Evolutionary conservation across 1,140 invertebrate genomes (phyloP), one percentile per base, ranked within the genome.

Genomic region (Lutraria rhynchaena): DNA sequence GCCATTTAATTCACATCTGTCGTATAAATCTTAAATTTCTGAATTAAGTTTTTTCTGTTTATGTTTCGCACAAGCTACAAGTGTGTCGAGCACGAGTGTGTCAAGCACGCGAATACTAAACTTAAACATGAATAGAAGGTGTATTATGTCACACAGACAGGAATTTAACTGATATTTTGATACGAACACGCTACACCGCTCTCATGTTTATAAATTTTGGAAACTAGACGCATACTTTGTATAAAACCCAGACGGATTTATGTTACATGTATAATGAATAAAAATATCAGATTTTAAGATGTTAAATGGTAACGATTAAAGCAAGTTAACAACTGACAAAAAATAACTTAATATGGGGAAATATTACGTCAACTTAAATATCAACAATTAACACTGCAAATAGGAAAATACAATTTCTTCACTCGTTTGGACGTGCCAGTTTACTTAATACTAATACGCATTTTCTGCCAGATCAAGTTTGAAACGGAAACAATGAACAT

Each of bases 31-130:
- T 53, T 17, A 3, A 22, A 53, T n/a, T 9, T 53, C 4, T 53
- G 24, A n/a, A 53, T n/a, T 53, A 22, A n/a, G 4, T 5, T 7
- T 53, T 53, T n/a, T 22, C 4, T 4, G 5, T n/a, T n/a, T n/a
- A 7, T 22, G 5, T n/a, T 58, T 11, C 31, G 11, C 3, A 58
- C n/a, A n/a, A n/a, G 55, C 31, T 19, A 60, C 33, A 33, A 60
- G 17, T 15, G 57, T 33, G 37, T 33, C 33, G 15, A 33, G 19
- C 2, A 1, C 4, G 17, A 60, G 57, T 24, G 57, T 60, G 57
- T 60, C 57, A 35, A 60, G 57, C 57, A 60, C 57, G 57, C 57
- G 57, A 35, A 60, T 35, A 60, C 11, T 35, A 60, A 33, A 60
- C 31, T 3, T 53, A 9, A n/a, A n/a, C 19, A 53, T 3, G 4